Percentiles rank a stretch among this genome's conserved stretches.
phyloP scores from a whole-genome alignment of 2,888 invertebrate species.

The Vesta saturnalis region DNA sequence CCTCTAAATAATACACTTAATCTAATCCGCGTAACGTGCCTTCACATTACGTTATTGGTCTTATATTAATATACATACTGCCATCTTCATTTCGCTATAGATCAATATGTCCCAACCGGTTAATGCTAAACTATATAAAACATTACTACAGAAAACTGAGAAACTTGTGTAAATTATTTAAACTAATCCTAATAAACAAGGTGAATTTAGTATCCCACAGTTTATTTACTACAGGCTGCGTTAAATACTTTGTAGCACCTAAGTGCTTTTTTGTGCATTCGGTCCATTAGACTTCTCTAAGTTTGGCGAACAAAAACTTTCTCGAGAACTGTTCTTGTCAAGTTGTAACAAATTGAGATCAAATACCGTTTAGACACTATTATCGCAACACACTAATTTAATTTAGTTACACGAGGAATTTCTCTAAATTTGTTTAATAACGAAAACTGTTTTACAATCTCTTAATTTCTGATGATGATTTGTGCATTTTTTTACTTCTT shows the following conservation, averaged over 20 bases:
- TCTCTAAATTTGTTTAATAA: not conserved
- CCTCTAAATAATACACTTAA: too few relatives aligned
- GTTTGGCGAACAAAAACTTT: constrained; percentile 20
- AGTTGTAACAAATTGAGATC: constrained; percentile 27
- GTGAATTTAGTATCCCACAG: not conserved
- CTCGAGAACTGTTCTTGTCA: constrained; percentile 24
- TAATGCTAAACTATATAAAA: too few relatives aligned
- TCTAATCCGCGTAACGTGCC: too few relatives aligned
- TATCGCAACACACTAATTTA: constrained; percentile 7
- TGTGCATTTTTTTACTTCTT: not conserved
- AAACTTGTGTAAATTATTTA: not conserved
- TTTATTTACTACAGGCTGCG: constrained; percentile 18
- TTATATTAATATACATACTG: too few relatives aligned
- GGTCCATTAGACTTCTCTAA: constrained; percentile 24
- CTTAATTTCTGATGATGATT: too few relatives aligned
- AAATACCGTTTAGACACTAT: constrained; percentile 20
- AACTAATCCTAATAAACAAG: constrained; percentile 10
- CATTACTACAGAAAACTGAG: too few relatives aligned
- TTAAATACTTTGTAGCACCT: constrained; percentile 23
- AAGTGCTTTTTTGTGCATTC: constrained; percentile 27
- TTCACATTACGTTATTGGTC: too few relatives aligned
- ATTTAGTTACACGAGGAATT: not conserved
- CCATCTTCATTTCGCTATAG: too few relatives aligned
- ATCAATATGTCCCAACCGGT: too few relatives aligned
- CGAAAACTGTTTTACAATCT: too few relatives aligned